Evolutionary conservation across 2,888 invertebrate genomes (phyloP).

Genomic region (Lasioglossum villosulum): DNA sequence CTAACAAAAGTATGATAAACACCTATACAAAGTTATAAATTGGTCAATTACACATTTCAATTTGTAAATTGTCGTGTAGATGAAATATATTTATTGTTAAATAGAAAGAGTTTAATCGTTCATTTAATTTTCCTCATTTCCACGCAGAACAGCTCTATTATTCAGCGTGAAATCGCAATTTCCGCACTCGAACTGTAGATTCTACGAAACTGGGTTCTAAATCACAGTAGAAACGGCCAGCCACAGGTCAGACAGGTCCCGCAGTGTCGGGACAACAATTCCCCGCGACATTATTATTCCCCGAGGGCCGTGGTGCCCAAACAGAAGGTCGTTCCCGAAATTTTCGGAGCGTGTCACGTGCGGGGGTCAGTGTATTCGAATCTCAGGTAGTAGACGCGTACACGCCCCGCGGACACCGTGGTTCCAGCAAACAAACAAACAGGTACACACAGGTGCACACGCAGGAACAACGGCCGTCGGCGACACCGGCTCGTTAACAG

Average conservation of each 20-base stretch:
- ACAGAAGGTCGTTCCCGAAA: not conserved
- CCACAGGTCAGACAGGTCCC: not conserved
- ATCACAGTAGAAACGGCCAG: not conserved
- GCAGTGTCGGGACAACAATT: not conserved
- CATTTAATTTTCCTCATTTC: not conserved
- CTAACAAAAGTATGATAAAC: not conserved
- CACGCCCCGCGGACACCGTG: not conserved
- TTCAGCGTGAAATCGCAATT: not conserved
- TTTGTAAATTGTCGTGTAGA: not conserved
- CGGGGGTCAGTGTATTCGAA: not conserved
- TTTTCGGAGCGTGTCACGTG: not conserved
- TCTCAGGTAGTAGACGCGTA: not conserved
- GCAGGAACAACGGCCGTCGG: constrained; percentile 13
- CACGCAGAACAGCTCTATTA: not conserved
- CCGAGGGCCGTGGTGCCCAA: not conserved
- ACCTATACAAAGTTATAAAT: not conserved
- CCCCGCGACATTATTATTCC: constrained; percentile 1
- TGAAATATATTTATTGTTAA: not conserved
- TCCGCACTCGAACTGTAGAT: not conserved
- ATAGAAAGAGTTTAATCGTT: not conserved
- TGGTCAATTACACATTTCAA: not conserved
- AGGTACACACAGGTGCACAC: not conserved
- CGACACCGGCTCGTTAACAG: constrained; percentile 1
- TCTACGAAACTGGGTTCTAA: not conserved
- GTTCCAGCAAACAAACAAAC: constrained; percentile 6